Conservation (phyloP, 2,113 vertebrate genomes). For the Bambusicola thoracicus region DNA sequence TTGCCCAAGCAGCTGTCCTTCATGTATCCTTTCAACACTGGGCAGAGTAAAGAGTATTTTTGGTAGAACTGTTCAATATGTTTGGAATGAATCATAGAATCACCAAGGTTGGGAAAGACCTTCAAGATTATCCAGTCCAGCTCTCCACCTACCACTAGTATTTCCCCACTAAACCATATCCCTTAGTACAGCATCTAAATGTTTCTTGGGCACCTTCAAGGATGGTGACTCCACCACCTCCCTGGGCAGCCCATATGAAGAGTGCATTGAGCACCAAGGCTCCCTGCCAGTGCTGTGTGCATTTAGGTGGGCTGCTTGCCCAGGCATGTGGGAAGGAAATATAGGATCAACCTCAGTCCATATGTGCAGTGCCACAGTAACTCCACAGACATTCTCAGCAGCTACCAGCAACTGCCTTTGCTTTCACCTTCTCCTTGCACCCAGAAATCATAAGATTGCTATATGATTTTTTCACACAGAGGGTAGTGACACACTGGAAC, state of each 20-base stretch:
- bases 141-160: too few relatives aligned
- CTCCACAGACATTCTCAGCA: not conserved
- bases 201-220: too few relatives aligned
- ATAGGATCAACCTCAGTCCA: not conserved
- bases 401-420: not conserved
- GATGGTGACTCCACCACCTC: too few relatives aligned
- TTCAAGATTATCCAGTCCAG: too few relatives aligned
- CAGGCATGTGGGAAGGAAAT: not conserved
- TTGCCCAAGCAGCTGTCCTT: not conserved
- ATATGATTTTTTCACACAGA: not conserved
- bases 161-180: too few relatives aligned
- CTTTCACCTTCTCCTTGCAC: not conserved
- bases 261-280: not conserved
- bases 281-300: not conserved
- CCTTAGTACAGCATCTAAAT: too few relatives aligned
- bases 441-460: not conserved
- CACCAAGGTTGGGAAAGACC: too few relatives aligned
- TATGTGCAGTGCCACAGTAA: accelerated
- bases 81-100: too few relatives aligned
- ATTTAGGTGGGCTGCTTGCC: not conserved
- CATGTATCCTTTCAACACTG: not conserved
- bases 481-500: too few relatives aligned
- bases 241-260: not conserved
- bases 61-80: not conserved
- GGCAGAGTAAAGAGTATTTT: not conserved